Conservation (phyloP, 2,797 vertebrate genomes). For the Xenops minutus region DNA sequence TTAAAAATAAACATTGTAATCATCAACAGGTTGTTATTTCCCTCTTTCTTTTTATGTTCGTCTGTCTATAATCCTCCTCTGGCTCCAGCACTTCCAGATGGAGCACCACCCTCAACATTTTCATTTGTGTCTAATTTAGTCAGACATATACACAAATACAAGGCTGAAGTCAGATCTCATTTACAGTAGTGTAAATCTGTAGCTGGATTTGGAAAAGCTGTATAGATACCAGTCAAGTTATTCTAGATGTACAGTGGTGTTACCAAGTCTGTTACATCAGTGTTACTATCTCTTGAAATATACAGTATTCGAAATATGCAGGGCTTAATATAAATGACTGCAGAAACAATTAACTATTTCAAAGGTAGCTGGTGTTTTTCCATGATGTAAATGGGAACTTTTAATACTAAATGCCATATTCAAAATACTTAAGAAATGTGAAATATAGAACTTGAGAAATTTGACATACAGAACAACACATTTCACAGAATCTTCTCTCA, state of each 20-base stretch:
- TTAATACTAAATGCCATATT: background rate
- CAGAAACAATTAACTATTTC: conserved; percentile 29
- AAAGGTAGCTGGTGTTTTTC: conserved; percentile 11
- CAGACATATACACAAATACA: conserved; percentile 29
- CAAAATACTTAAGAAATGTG: background rate
- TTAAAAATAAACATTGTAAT: conserved; percentile 46
- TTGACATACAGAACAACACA: background rate
- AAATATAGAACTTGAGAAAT: background rate
- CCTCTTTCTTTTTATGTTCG: background rate
- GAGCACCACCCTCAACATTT: conserved; percentile 18
- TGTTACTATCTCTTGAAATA: conserved; percentile 17
- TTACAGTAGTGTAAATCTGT: conserved; percentile 42
- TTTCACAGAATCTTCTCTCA: background rate
- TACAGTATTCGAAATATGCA: conserved; percentile 7
- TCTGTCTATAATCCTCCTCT: conserved; percentile 17
- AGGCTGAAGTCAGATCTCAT: conserved; percentile 30
- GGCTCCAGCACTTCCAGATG: conserved; percentile 36
- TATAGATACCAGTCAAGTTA: conserved; percentile 29
- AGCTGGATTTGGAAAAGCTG: conserved; percentile 44
- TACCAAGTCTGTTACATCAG: conserved; percentile 12
- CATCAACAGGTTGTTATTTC: conserved; percentile 38
- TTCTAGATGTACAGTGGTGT: conserved; percentile 16
- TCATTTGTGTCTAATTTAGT: conserved; percentile 54
- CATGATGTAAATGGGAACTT: background rate
- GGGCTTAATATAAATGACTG: conserved; percentile 7